phyloP scores from a whole-genome alignment of 2,797 vertebrate species.

The Morelia viridis region DNA sequence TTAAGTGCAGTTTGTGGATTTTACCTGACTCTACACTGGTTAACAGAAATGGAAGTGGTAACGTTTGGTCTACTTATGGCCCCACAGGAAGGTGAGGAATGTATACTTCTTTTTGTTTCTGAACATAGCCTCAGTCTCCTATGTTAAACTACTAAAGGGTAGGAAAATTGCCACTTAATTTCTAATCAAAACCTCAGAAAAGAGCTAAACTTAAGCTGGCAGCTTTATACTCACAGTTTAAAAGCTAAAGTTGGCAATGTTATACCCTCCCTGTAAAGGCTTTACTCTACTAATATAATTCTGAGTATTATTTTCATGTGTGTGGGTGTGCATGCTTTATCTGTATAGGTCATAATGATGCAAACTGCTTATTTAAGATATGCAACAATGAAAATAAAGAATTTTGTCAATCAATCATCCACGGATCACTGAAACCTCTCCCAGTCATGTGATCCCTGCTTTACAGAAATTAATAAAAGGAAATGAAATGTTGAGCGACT shows the following conservation, averaged over 20 bases:
- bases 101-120: background rate
- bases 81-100: background rate
- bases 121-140: background rate
- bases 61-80: background rate
- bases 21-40: background rate
- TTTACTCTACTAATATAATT: conserved; percentile 36
- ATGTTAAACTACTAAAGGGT: background rate
- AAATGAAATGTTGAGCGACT: conserved; percentile 63
- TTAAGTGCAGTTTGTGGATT: background rate
- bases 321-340: background rate
- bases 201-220: background rate
- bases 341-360: conserved; percentile 23
- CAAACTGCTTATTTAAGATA: conserved; percentile 52
- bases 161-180: background rate
- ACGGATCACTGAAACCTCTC: conserved; percentile 63
- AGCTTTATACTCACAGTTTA: background rate
- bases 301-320: conserved; percentile 21
- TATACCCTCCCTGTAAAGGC: conserved; percentile 12
- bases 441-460: conserved; percentile 62
- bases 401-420: conserved; percentile 53
- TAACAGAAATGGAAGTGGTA: background rate
- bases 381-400: conserved; percentile 63
- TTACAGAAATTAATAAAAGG: conserved; percentile 65
- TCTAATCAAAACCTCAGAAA: background rate
- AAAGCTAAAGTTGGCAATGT: conserved; percentile 10